These are phyloP conservation scores for Coboldia fuscipes DNA, from an alignment of 1,140 invertebrate genomes.

Conservation along the genomic window DNA sequence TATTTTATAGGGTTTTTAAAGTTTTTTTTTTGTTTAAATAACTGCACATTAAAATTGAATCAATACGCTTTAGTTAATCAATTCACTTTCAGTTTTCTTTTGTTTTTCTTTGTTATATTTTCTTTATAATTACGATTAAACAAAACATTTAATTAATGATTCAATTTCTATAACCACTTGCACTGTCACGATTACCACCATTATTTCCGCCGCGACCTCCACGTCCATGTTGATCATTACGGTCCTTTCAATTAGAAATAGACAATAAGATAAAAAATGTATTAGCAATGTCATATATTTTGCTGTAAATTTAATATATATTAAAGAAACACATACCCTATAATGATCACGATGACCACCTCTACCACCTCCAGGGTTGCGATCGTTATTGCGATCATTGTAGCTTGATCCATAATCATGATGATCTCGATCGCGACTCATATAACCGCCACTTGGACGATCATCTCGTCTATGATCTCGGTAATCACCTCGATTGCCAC, in stretches of 20 bases:
- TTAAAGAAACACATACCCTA: constrained; percentile 1
- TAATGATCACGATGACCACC: constrained; percentile 3
- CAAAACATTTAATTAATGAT: too few species aligned
- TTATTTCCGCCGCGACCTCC: neutral
- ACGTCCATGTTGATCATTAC: neutral
- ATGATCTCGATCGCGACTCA: constrained; percentile 8
- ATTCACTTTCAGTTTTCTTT: too few species aligned
- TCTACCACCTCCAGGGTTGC: constrained; percentile 3
- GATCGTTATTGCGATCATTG: constrained; percentile 9
- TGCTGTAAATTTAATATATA: neutral
- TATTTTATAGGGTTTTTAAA: too few species aligned
- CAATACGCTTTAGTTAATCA: too few species aligned
- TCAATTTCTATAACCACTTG: too few species aligned
- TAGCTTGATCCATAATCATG: constrained; percentile 8
- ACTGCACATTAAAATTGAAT: too few species aligned
- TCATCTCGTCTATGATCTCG: constrained; percentile 8
- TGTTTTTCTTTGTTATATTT: too few species aligned
- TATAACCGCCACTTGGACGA: constrained; percentile 6
- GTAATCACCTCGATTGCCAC: neutral
- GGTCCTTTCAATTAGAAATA: neutral
- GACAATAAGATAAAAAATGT: neutral
- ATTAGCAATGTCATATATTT: neutral
- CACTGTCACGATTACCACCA: too few species aligned
- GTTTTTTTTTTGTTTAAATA: too few species aligned
- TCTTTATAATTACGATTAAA: too few species aligned